A percentile compares a stretch with the other conserved stretches of the same genome.
Evolutionary conservation across 2,888 invertebrate species (phyloP).

Genomic region (Gerris lacustris): DNA sequence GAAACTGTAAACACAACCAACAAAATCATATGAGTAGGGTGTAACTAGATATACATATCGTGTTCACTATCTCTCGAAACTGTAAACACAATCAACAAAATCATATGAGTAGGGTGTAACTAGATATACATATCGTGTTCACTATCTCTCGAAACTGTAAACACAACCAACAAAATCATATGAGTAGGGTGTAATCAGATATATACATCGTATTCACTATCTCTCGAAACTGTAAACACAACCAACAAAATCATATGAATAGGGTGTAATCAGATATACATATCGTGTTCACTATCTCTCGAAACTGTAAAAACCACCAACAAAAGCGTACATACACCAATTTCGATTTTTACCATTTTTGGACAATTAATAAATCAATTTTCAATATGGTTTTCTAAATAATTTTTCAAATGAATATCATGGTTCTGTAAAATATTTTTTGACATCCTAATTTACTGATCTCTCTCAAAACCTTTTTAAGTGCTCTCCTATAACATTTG

Average conservation of each 20-base stretch:
- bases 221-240: conserved; percentile 48
- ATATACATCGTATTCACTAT: conserved; percentile 65
- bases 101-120: conserved; percentile 47
- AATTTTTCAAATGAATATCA: too few species aligned
- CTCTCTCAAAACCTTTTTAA: too few species aligned
- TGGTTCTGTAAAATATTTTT: too few species aligned
- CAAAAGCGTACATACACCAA: too few species aligned
- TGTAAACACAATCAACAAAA: conserved; percentile 35
- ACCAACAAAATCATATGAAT: too few species aligned
- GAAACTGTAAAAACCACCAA: conserved; percentile 54
- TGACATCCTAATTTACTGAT: too few species aligned
- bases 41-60: conserved; percentile 67
- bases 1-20: conserved; percentile 44
- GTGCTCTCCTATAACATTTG: too few species aligned
- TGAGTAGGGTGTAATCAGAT: conserved; percentile 54
- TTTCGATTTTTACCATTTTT: too few species aligned
- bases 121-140: conserved; percentile 62
- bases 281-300: conserved; percentile 55
- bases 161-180: background rate
- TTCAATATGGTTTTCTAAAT: too few species aligned
- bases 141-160: conserved; percentile 57
- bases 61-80: conserved; percentile 57
- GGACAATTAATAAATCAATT: too few species aligned
- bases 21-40: conserved; percentile 38
- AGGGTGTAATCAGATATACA: conserved; percentile 68